Evolutionary conservation across 2,113 vertebrate genomes (phyloP).

Genomic region (Alaudala cheleensis): DNA sequence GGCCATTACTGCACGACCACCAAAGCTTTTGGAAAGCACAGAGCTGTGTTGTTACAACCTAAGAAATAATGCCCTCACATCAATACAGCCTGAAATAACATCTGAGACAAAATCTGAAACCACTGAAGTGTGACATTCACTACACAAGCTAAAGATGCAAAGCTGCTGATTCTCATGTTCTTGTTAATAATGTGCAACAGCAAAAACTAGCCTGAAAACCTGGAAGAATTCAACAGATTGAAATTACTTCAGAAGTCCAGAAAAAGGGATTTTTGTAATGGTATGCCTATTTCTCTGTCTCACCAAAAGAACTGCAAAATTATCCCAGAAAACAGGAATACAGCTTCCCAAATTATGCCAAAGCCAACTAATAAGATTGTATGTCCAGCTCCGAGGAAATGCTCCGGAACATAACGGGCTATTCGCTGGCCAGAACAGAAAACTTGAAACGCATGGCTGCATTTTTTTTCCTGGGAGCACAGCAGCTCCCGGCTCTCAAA

Average conservation of each 20-base stretch:
- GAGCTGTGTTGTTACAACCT: not conserved
- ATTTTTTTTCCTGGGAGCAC: not conserved
- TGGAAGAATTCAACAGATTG: not conserved
- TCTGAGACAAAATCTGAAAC: not conserved
- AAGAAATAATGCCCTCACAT: not conserved
- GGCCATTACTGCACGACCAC: not conserved
- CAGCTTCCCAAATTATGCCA: not conserved
- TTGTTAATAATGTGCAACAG: not conserved
- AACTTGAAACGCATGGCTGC: not conserved
- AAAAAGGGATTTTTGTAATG: rapidly evolving
- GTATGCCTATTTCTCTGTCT: not conserved
- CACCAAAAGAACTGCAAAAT: not conserved
- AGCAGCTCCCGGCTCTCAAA: not conserved
- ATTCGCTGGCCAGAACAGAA: not conserved
- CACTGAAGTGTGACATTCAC: not conserved
- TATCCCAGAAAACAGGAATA: not conserved
- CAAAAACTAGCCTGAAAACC: not conserved
- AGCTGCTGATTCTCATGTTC: not conserved
- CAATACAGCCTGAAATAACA: not conserved
- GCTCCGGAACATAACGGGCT: not conserved
- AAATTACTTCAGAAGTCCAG: not conserved
- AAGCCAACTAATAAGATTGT: not conserved
- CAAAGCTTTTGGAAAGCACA: not conserved
- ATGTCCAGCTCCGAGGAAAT: not conserved
- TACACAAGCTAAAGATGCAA: not conserved